Evolutionary conservation across 2,888 invertebrate genomes (phyloP).

Genomic region (Conomelus anceps): DNA sequence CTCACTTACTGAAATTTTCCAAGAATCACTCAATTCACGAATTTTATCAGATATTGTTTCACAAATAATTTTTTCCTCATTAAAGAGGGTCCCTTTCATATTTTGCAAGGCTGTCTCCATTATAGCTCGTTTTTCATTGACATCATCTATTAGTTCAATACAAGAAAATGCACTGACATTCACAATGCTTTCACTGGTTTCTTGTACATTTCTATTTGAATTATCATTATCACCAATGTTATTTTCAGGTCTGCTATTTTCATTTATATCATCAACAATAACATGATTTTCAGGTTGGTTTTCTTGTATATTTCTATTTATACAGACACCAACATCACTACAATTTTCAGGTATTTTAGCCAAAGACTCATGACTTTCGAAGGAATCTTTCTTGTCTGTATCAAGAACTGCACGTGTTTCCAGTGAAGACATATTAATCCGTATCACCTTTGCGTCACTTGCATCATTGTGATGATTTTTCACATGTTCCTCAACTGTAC

Average conservation of each 20-base stretch:
- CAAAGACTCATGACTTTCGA: no score
- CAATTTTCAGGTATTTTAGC: no score
- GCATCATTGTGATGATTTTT: constrained; percentile 3
- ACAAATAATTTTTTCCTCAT: not conserved
- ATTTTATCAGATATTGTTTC: not conserved
- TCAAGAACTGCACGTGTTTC: not conserved
- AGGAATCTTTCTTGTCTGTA: not conserved
- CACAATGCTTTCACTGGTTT: not conserved
- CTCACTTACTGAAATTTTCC: not conserved
- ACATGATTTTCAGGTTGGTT: no score
- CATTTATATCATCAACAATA: no score
- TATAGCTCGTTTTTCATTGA: not conserved
- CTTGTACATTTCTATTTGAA: not conserved
- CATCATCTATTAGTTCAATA: not conserved
- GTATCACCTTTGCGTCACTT: not conserved
- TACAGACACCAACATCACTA: no score
- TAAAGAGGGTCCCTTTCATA: not conserved
- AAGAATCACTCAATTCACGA: not conserved
- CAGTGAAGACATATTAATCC: not conserved
- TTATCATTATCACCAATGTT: not conserved
- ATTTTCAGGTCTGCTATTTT: not conserved
- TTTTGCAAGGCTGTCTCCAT: not conserved
- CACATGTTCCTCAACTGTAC: constrained; percentile 54
- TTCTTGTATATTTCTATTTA: no score
- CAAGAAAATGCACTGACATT: not conserved